Base-by-base conservation (phyloP, 2,888 invertebrate genomes). In the Lathronympha strigana region DNA sequence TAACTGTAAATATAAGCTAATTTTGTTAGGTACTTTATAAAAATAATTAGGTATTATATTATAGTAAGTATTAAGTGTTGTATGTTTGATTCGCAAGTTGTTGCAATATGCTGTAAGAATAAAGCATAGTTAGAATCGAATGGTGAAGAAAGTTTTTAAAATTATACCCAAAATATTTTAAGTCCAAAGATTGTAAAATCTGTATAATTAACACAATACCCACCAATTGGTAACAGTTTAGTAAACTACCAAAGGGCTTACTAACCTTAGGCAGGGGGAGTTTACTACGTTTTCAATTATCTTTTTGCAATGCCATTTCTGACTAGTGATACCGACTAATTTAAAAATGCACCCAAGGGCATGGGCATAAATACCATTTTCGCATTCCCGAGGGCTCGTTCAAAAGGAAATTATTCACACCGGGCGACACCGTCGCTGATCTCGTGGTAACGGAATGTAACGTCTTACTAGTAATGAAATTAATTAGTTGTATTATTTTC, bases 401-500 rank as follows among this genome's bases (percentile, higher is more conserved):
- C 43, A 28, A 21, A 47, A 70, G 57, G 72, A 71, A 67, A 71
- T 70, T 70, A 73, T 15, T 54, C 38, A 43, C 83, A 80, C 82
- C 85, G 79, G 88, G 86, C 88, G 88, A 87, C 87, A 81, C 83
- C 76, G 91, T 90, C 87, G 84, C 90, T 92, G 92, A 92, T 92
- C 92, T 92, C 92, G 92, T 89, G 90, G 87, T 92, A 92, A 90
- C 89, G 91, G 91, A 92, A 90, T 90, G 84, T 91, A 89, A 86
- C 90, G 84, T 90, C 90, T 89, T 88, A 89, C 88, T 91, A 89
- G 88, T 89, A 88, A 91, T 90, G 90, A 91, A 92, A 91, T 92
- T 90, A 91, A 90, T 89, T 92, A 91, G 90, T 88, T 90, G 88
- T 91, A 92, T 90, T 91, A 91, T 91, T 92, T 91, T 90, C 90